Evolutionary conservation across 1,140 invertebrate genomes (phyloP), one percentile per base, ranked within the genome.

Genomic region (Hycleus phaleratus): DNA sequence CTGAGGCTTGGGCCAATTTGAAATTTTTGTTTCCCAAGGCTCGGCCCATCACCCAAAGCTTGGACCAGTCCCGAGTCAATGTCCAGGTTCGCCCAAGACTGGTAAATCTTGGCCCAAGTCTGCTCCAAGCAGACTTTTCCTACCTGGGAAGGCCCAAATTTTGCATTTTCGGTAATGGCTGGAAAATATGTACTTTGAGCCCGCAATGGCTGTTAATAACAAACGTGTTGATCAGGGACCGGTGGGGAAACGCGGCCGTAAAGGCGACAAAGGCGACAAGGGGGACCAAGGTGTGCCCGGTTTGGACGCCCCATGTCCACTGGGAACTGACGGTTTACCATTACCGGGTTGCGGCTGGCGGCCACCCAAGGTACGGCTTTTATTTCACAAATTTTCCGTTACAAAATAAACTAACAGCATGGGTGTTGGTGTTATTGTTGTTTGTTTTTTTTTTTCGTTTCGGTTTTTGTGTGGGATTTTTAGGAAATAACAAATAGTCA

Each of bases 271-370:
- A 71, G 93, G 93, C 51, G 84, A 89, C 67, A 93, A 94, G 78
- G 94, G 94, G 52, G 93, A 96, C 69, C 91, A 95, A 77, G 93
- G 93, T 64, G 91, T 96, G 61, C 95, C 95, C 10, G 95, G 95
- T 56, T 76, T 98, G 59, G 95, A 98, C 76, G 95, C 95, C 39
- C 95, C 95, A 2, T 98, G 95, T 81, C 95, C 95, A 53, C 78
- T 96, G 47, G 95, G 94, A 47, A 81, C 86, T 11, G 94, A 97
- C 76, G 95, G 95, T 57, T 79, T 97, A 65, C 95, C 95, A 56
- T 75, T 97, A 65, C 89, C 91, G 26, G 94, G 93, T 61, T 98
- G 95, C 79, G 93, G 92, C 59, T 95, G 91, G 91, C 83, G 90
- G 79, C 86, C 90, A 66, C 85, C 84, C 63, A 88, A 89, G 83